Percentiles rank a stretch among this genome's conserved stretches.
Evolutionary conservation across 64 coral and sea anemone species (phyloP).

Genomic region (Cladopsammia gracilis): DNA sequence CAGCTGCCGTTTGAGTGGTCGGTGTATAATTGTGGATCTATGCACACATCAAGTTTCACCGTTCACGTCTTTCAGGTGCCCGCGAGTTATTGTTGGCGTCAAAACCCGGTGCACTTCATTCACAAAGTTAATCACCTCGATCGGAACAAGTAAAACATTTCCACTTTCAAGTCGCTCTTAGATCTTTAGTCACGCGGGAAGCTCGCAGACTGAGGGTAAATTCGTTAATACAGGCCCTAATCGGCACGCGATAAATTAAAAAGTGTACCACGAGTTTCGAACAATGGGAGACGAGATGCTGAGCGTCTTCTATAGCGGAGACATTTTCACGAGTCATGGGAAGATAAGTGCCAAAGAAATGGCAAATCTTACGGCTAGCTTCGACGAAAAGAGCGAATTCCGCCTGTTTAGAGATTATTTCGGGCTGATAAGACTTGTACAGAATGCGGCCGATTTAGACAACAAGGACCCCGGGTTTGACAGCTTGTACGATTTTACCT

Average conservation of each 20-base stretch:
- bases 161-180: slow-evolving; percentile 17
- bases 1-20: slow-evolving; percentile 65
- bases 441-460: slow-evolving; percentile 78
- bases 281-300: slow-evolving; percentile 97
- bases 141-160: slow-evolving; percentile 38
- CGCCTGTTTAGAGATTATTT: slow-evolving; percentile 99
- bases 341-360: slow-evolving; percentile 74
- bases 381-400: slow-evolving; percentile 92
- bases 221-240: slow-evolving; percentile 26
- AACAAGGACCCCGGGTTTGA: slow-evolving; percentile 54
- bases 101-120: slow-evolving; percentile 23
- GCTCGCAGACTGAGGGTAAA: not conserved
- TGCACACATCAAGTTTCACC: slow-evolving; percentile 33
- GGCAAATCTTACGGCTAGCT: slow-evolving; percentile 68
- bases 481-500: slow-evolving; percentile 91
- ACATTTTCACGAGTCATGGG: slow-evolving; percentile 76
- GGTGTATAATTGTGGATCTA: slow-evolving; percentile 56
- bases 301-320: slow-evolving; percentile 91
- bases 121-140: slow-evolving; percentile 59
- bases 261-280: slow-evolving; percentile 25
- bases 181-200: not conserved
- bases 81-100: slow-evolving; percentile 6
- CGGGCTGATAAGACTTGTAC: slow-evolving; percentile 93
- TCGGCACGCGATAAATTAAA: slow-evolving; percentile 17
- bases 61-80: slow-evolving; percentile 45